Conservation (phyloP, 2,113 vertebrate species). For the Lycocorax pyrrhopterus region DNA sequence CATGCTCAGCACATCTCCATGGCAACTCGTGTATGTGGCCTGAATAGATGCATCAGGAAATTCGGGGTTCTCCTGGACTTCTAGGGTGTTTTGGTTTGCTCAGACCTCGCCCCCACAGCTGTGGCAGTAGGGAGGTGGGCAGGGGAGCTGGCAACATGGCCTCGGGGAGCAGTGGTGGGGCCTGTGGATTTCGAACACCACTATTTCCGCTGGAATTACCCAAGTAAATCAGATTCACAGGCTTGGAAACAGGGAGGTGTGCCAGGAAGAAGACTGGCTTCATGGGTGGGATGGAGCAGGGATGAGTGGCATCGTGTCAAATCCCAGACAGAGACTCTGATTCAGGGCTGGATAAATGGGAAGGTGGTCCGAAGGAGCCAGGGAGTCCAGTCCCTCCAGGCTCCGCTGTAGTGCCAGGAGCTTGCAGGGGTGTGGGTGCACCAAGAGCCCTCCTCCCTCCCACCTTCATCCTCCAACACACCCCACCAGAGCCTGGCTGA, state of each 20-base stretch:
- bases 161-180: rapidly evolving
- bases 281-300: rapidly evolving
- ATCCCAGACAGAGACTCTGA: background rate
- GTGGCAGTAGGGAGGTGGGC: rapidly evolving
- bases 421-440: background rate
- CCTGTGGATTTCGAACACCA: rapidly evolving
- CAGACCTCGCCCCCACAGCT: rapidly evolving
- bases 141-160: rapidly evolving
- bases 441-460: background rate
- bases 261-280: rapidly evolving
- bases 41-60: background rate
- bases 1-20: conserved; percentile 31
- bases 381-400: rapidly evolving
- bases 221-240: background rate
- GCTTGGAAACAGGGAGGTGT: background rate
- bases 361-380: background rate
- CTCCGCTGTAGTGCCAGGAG: background rate
- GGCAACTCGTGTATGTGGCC: conserved; percentile 35
- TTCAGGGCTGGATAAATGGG: background rate
- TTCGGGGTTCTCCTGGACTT: background rate
- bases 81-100: background rate
- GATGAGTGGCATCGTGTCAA: rapidly evolving
- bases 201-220: background rate
- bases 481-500: background rate
- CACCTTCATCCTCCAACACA: background rate